Evolutionary conservation across 2,113 vertebrate genomes (phyloP).

Genomic region (Ctenodactylus gundi): DNA sequence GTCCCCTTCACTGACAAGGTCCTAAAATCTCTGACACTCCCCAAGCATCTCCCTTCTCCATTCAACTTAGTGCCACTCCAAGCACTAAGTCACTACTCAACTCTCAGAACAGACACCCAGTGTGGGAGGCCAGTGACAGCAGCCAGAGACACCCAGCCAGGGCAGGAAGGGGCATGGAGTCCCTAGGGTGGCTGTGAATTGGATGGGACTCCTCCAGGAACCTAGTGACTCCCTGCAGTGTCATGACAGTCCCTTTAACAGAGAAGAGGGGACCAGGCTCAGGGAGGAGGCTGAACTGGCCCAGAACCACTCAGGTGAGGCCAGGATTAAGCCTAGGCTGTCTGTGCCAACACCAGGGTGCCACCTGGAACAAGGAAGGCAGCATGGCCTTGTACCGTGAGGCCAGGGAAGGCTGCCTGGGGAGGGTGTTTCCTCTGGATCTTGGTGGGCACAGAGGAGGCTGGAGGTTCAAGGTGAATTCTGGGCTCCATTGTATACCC

Average conservation of each 20-base stretch:
- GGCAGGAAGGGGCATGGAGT: not conserved
- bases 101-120: not conserved
- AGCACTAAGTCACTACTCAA: not conserved
- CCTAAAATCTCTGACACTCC: no score
- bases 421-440: not conserved
- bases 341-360: not conserved
- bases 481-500: not conserved
- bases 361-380: not conserved
- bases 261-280: no score
- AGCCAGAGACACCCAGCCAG: not conserved
- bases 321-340: not conserved
- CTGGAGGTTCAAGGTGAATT: not conserved
- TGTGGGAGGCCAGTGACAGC: not conserved
- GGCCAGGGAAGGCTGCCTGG: not conserved
- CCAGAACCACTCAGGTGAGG: not conserved
- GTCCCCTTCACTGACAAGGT: no score
- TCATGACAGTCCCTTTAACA: no score
- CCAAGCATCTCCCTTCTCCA: no score
- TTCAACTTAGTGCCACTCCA: no score
- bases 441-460: not conserved
- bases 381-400: not conserved
- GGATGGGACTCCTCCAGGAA: no score
- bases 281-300: not conserved
- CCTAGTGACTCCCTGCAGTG: no score
- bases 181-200: no score